Percentiles rank a stretch among this genome's conserved stretches.
Conservation (phyloP, 2,113 vertebrate species). For the Perca flavescens region DNA sequence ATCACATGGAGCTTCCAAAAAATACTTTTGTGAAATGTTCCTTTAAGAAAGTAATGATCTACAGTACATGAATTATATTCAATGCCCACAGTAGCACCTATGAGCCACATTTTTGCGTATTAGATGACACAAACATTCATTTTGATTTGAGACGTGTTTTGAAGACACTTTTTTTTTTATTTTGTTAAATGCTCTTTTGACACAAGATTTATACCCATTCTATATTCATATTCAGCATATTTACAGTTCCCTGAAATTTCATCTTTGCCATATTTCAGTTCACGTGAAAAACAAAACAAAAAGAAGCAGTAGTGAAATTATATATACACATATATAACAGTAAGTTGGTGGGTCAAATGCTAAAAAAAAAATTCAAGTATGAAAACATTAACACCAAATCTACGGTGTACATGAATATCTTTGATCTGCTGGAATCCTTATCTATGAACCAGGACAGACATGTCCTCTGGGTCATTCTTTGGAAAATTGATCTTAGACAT, state of each 20-base stretch:
- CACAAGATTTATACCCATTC: not conserved
- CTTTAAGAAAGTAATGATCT: not conserved
- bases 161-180: not conserved
- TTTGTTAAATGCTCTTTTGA: not conserved
- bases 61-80: not conserved
- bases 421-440: not conserved
- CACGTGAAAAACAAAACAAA: no score
- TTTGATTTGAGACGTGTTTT: not conserved
- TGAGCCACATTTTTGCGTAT: not conserved
- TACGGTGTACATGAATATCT: not conserved
- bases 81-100: no score
- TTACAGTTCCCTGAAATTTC: no score
- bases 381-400: not conserved
- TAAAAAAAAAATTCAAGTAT: no score
- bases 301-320: not conserved
- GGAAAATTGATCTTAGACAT: not conserved
- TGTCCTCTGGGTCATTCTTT: not conserved
- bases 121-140: not conserved
- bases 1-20: not conserved
- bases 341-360: not conserved
- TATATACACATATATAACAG: not conserved
- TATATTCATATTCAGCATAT: not conserved
- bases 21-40: not conserved
- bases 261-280: not conserved
- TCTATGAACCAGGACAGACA: not conserved